Base-by-base conservation (phyloP, 2,797 vertebrate genomes). In the Clarias pachynema region DNA sequence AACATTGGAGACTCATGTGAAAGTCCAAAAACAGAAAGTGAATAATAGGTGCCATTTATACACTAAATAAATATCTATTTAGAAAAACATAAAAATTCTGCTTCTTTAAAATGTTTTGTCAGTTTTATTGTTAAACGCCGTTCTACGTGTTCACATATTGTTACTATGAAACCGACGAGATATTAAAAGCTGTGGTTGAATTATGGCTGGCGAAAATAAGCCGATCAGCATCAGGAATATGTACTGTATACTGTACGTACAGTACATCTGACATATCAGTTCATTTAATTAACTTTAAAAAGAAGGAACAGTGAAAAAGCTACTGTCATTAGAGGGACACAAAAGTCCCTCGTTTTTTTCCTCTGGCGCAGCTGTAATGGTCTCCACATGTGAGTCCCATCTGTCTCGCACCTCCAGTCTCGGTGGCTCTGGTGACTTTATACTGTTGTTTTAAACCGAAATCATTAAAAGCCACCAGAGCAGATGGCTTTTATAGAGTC, bases 311-410 rank as follows among this genome's bases (percentile, higher is more conserved):
- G 72, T 31, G n/a, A 15, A 53, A 1, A 5, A 15, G 14, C 22
- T 4, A n/a, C 12, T 8, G 12, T 44, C 59, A n/a, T 1, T 0
- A 26, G 18, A 40, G 2, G 4, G 2, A 57, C 29, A 10, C 20
- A 77, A 77, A 20, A 70, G 4, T 26, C 7, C 3, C 7, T 49
- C 0, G 16, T 22, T 31, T 14, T 31, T 14, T 77, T 60, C 86
- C 87, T 89, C 26, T 85, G 74, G 66, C 26, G 84, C 93, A 93
- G 92, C 90, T 91, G 93, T 94, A 95, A 94, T 93, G 93, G 93
- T 93, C 92, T 94, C 96, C 96, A 96, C 96, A 96, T 97, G 96
- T 94, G 93, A 92, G 92, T 94, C 95, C 96, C 96, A 96, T 96
- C 96, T 97, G 96, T 88, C 93, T 95, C 68, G 59, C 80, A 82